Evolutionary conservation across 1,140 invertebrate genomes (phyloP).

Genomic region (Triops longicaudatus): DNA sequence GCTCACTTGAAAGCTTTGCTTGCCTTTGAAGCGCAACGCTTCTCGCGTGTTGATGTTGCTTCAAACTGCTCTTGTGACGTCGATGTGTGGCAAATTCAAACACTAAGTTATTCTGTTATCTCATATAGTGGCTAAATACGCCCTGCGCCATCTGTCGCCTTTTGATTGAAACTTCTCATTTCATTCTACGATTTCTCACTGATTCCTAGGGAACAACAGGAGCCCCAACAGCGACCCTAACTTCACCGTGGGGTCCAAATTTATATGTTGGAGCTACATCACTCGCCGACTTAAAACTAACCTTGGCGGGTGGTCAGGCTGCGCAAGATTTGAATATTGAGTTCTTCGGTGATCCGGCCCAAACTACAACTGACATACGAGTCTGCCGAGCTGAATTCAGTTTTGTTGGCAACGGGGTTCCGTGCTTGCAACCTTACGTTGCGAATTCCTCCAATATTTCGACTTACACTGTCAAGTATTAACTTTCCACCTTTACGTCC

Average conservation of each 20-base stretch:
- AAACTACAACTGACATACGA: neutral
- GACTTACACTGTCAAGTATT: neutral
- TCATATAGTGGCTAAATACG: too few relatives aligned
- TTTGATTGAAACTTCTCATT: neutral
- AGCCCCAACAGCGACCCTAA: neutral
- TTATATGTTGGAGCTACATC: neutral
- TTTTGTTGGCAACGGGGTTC: neutral
- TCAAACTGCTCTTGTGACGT: too few relatives aligned
- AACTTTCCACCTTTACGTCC: neutral
- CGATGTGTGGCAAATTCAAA: too few relatives aligned
- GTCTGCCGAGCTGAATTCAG: neutral
- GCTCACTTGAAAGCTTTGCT: too few relatives aligned
- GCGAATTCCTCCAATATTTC: neutral
- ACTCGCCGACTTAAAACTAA: neutral
- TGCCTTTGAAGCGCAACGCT: too few relatives aligned
- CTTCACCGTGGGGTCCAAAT: neutral
- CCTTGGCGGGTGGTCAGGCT: neutral
- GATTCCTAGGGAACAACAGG: neutral
- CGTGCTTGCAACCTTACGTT: neutral
- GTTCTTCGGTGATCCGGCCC: neutral
- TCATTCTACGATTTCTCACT: neutral
- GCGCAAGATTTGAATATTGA: neutral
- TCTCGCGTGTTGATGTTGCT: too few relatives aligned
- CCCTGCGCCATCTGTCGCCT: too few relatives aligned
- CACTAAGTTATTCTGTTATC: too few relatives aligned